These are phyloP conservation scores for Cyclopterus lumpus DNA, from an alignment of 2,797 vertebrate genomes.

Conservation along the genomic window DNA sequence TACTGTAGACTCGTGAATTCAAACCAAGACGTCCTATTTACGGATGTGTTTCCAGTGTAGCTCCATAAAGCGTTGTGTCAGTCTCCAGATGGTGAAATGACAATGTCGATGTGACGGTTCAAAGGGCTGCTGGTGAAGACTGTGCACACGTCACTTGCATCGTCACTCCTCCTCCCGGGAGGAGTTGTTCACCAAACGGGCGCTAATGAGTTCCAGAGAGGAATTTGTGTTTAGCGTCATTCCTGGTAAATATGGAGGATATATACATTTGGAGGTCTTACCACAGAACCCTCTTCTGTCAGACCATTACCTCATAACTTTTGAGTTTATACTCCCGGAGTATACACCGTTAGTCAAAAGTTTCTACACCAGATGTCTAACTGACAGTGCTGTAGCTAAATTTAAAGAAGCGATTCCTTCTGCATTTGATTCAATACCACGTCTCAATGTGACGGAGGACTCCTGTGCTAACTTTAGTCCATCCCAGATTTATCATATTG, in stretches of 20 bases:
- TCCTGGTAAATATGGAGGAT: background rate
- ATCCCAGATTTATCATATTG: no score
- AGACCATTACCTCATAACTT: no score
- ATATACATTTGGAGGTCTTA: no score
- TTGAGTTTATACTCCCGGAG: no score
- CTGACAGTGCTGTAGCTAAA: no score
- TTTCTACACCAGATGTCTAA: no score
- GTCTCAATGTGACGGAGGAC: no score
- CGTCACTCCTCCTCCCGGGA: background rate
- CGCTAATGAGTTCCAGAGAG: background rate
- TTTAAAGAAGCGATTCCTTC: no score
- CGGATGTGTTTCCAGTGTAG: background rate
- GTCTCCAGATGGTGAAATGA: slow-evolving; percentile 17
- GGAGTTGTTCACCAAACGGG: background rate
- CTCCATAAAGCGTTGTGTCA: background rate
- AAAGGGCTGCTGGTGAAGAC: slow-evolving; percentile 23
- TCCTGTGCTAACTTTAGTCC: no score
- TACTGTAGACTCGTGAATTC: background rate
- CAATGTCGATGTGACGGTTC: slow-evolving; percentile 23
- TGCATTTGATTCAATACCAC: no score
- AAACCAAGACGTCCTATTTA: background rate
- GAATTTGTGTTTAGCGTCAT: background rate
- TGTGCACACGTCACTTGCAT: background rate
- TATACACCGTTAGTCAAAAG: no score
- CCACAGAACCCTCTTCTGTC: no score